These are phyloP conservation scores for Callipepla californica DNA, from an alignment of 2,113 vertebrate genomes.

Conservation along the genomic window DNA sequence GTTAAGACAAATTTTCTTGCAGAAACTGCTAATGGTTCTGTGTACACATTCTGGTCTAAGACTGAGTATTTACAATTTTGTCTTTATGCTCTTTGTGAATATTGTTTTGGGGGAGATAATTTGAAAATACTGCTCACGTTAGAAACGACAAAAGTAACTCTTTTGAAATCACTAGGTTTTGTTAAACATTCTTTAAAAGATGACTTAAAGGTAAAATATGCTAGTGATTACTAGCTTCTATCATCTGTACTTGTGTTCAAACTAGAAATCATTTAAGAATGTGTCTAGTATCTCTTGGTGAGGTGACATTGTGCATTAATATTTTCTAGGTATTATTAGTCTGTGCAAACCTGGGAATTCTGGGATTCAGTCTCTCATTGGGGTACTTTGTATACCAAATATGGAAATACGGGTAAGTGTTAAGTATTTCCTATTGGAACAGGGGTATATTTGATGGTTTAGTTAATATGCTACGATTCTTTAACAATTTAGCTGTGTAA, in stretches of 20 bases:
- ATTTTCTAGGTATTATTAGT: conserved; percentile 92
- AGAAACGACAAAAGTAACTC: not conserved
- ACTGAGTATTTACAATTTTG: not conserved
- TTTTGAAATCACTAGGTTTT: not conserved
- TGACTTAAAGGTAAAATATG: not conserved
- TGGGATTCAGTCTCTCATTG: conserved; percentile 97
- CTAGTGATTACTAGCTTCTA: not conserved
- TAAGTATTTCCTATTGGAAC: not conserved
- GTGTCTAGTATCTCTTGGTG: not conserved
- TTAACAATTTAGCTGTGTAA: not conserved
- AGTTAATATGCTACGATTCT: not conserved
- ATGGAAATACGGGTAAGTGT: conserved; percentile 96
- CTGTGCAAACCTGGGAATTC: conserved; percentile 96
- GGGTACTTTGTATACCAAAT: conserved; percentile 98
- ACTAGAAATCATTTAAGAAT: not conserved
- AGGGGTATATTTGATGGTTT: not conserved
- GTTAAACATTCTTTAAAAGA: not conserved
- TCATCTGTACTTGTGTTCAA: not conserved
- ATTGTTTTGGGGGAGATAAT: not conserved
- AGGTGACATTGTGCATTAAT: not conserved
- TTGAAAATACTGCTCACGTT: not conserved
- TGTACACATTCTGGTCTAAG: not conserved
- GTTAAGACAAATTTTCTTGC: not conserved
- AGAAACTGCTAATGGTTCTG: not conserved
- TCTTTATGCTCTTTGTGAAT: not conserved